Evolutionary conservation across 2,797 vertebrate species (phyloP), one percentile per base, ranked within the genome.

Genomic region (Acanthurus leucopareius): DNA sequence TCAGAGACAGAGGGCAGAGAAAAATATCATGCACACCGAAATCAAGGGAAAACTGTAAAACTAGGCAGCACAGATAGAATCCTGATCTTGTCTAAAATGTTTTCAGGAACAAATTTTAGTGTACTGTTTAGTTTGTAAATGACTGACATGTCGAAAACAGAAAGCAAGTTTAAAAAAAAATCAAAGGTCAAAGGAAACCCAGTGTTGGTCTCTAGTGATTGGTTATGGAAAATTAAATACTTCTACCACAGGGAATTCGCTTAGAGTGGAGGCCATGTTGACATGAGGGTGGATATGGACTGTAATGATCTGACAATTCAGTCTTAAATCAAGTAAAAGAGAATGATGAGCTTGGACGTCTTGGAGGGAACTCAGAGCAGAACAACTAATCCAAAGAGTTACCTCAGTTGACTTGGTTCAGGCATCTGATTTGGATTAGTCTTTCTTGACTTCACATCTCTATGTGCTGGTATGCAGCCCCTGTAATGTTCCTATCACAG

Each of bases 381-480:
- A 16, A 44, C 20, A 1, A 10, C 47, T 75, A 32, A n/a, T 77
- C n/a, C 8, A 73, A 19, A 19, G 13, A 61, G 60, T 56, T 52
- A n/a, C 63, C 48, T 48, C 14, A 19, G 25, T 53, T 28, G 25
- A 53, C 1, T 9, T 63, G 38, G 52, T 62, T 75, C 2, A 0
- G 3, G 6, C 14, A 53, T 80, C 69, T 66, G 69, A 59, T 75
- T 58, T 54, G 0, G 28, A 56, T 73, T 70, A 79, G 71, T 76
- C 42, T 28, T 86, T 90, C 92, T 94, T 94, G 88, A 95, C 89
- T 66, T 60, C 35, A 16, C 44, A 19, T 84, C 62, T 73, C 51
- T 65, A 96, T 77, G 79, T 96, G 57, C 75, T 95, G 66, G 82
- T 95, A 42, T 95, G 93, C 74, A 86, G 89, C 79, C 93, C 95